Evolutionary conservation across 2,797 vertebrate genomes (phyloP).

Genomic region (Champsocephalus esox): DNA sequence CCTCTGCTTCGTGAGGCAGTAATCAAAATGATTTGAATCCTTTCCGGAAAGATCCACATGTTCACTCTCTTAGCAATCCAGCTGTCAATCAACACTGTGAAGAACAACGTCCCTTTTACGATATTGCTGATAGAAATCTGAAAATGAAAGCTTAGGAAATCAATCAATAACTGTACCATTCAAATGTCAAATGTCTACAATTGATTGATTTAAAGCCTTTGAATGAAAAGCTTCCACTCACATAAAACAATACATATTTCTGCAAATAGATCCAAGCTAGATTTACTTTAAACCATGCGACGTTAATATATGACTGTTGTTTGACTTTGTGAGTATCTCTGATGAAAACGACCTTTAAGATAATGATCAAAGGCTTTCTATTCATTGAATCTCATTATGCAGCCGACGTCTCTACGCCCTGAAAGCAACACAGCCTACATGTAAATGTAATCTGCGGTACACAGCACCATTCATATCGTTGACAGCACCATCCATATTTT

Average conservation of each 20-base stretch:
- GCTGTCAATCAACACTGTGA: conserved; percentile 23
- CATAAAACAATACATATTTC: conserved; percentile 3
- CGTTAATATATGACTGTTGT: background rate
- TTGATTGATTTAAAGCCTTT: conserved; percentile 3
- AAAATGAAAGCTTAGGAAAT: conserved; percentile 19
- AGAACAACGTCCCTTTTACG: conserved; percentile 12
- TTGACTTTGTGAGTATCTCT: conserved; percentile 1
- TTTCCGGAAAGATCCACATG: conserved; percentile 49
- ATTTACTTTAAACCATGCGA: background rate
- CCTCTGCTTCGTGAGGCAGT: conserved; percentile 33
- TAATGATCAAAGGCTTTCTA: conserved; percentile 18
- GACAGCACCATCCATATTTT: too few species aligned
- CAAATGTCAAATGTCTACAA: conserved; percentile 9
- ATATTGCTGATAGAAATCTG: conserved; percentile 28
- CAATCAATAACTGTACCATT: conserved; percentile 10
- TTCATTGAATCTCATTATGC: conserved; percentile 9
- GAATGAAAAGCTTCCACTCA: conserved; percentile 12
- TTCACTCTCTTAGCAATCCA: conserved; percentile 25
- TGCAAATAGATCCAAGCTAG: conserved; percentile 7
- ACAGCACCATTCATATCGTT: too few species aligned
- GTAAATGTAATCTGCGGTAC: background rate
- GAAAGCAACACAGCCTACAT: background rate
- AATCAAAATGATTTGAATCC: conserved; percentile 52
- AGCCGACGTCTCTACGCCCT: background rate
- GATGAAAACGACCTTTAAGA: conserved; percentile 11